Base-by-base conservation (phyloP, 2,113 vertebrate species). In the Periophthalmodon schlosseri region DNA sequence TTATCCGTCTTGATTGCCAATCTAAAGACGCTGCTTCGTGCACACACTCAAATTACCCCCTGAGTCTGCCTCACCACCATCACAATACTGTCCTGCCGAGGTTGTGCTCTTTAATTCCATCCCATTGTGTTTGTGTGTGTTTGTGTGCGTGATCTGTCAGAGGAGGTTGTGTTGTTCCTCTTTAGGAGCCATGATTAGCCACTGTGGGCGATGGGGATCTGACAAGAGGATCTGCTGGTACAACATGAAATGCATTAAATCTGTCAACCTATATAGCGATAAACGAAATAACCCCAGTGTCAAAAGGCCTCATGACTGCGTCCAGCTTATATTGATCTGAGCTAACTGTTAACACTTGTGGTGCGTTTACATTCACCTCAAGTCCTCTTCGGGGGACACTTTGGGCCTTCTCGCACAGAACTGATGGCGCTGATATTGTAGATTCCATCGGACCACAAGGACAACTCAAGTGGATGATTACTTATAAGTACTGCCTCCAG, bases 391-490 rank as follows among this genome's bases (percentile, higher is more conserved):
- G n/a, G 76, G 61, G 77, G 56, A 46, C n/a, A 67, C 64, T 49
- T 4, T 15, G 20, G 63, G 58, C 23, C 70, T 66, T 69, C 72
- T 61, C 63, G 67, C 79, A 82, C 63, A 78, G 60, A 54, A 13
- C 78, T 63, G 60, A 77, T 58, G 23, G 70, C 78, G 70, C 80
- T 79, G 72, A 78, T 68, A 70, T 75, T 74, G 46, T 68, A 71
- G 68, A 63, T 50, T 65, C 58, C 72, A 69, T 73, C 69, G 60
- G 28, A 75, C 73, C 63, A 36, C 71, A 81, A 34, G 65, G 65
- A 69, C 72, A 71, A 68, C 23, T 66, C 66, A 73, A 73, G 69
- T 68, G 67, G 70, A 61, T 47, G 64, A 79, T 76, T 74, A 74
- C 73, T 73, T 33, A 46, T 70, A 47, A 75, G 66, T 47, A 71